These are phyloP conservation scores for Chiloscyllium punctatum DNA, from an alignment of 2,797 vertebrate genomes.

Conservation along the genomic window DNA sequence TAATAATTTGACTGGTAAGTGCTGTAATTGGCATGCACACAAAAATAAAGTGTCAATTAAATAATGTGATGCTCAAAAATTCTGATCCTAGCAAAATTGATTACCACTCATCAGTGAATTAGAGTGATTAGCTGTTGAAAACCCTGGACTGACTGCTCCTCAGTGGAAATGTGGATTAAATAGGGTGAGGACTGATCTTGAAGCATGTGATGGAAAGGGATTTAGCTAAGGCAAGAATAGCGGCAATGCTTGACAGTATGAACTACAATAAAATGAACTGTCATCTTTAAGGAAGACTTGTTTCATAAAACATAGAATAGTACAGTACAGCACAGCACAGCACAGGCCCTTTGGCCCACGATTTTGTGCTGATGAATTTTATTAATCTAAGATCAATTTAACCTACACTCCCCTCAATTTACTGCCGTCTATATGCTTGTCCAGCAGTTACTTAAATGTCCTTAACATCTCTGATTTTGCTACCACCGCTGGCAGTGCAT, in stretches of 20 bases:
- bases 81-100: neutral
- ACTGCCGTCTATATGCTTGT: too few relatives aligned
- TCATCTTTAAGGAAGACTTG: too few relatives aligned
- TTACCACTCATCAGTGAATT: neutral
- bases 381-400: too few relatives aligned
- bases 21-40: neutral
- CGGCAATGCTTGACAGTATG: neutral
- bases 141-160: neutral
- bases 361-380: too few relatives aligned
- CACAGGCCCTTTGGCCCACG: too few relatives aligned
- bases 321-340: too few relatives aligned
- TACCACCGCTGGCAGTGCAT: too few relatives aligned
- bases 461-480: too few relatives aligned
- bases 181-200: neutral
- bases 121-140: neutral
- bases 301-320: too few relatives aligned
- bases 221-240: neutral
- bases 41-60: neutral
- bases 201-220: neutral
- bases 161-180: neutral
- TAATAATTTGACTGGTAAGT: slow-evolving; percentile 32
- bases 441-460: too few relatives aligned
- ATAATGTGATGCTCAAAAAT: neutral
- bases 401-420: too few relatives aligned
- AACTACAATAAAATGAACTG: neutral